Evolutionary conservation across 2,888 invertebrate genomes (phyloP).

Genomic region (Lepidochrysops patricia): DNA sequence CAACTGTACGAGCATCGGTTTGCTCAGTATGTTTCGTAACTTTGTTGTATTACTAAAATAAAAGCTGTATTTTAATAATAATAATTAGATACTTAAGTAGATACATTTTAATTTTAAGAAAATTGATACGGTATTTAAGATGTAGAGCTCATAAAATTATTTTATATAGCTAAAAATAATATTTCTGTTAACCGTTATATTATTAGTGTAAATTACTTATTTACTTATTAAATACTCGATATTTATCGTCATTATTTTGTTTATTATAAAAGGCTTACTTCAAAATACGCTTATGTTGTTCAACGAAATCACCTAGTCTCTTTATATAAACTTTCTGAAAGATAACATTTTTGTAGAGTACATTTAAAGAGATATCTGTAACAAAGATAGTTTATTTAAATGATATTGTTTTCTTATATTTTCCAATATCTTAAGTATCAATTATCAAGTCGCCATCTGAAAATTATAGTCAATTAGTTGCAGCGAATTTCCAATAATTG

Average conservation of each 20-base stretch:
- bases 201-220: background rate
- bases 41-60: slow-evolving; percentile 40
- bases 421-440: background rate
- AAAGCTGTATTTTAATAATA: background rate
- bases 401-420: background rate
- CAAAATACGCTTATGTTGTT: slow-evolving; percentile 51
- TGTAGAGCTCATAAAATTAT: background rate
- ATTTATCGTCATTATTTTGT: background rate
- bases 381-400: slow-evolving; percentile 16
- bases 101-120: no score
- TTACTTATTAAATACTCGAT: background rate
- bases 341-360: slow-evolving; percentile 32
- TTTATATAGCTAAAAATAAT: background rate
- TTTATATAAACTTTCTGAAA: slow-evolving; percentile 37
- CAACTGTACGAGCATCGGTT: slow-evolving; percentile 56
- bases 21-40: slow-evolving; percentile 43
- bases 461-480: slow-evolving; percentile 10
- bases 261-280: slow-evolving; percentile 34
- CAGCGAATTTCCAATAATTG: background rate
- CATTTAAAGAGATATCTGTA: slow-evolving; percentile 32
- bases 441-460: background rate
- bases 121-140: no score
- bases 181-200: background rate
- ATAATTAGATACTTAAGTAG: no score
- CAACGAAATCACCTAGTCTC: slow-evolving; percentile 42